Percentiles rank a stretch among this genome's conserved stretches.
These are phyloP conservation scores for Erannis defoliaria DNA, from an alignment of 2,888 invertebrate species.

Conservation along the genomic window DNA sequence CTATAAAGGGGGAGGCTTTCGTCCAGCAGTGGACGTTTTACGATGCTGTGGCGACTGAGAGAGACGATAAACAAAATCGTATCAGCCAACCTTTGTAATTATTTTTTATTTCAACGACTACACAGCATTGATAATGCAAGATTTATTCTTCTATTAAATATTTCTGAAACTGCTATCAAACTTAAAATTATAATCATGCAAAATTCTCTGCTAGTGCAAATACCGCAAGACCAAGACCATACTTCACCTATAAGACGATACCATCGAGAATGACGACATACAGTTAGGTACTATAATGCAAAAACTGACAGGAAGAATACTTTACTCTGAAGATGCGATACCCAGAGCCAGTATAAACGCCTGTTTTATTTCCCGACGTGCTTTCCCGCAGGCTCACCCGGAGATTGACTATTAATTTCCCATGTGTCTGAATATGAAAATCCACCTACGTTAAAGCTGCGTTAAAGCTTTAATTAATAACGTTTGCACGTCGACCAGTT, in stretches of 20 bases:
- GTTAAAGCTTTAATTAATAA: slow-evolving; percentile 65
- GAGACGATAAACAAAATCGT: too few relatives aligned
- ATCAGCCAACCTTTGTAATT: too few relatives aligned
- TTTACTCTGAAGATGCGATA: slow-evolving; percentile 29
- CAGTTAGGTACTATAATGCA: slow-evolving; percentile 16
- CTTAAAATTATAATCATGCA: too few relatives aligned
- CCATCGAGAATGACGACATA: slow-evolving; percentile 15
- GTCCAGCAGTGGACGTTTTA: too few relatives aligned
- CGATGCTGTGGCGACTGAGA: too few relatives aligned
- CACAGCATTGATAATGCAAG: too few relatives aligned
- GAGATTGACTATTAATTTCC: slow-evolving; percentile 55
- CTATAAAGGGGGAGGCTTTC: too few relatives aligned
- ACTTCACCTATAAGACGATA: slow-evolving; percentile 16
- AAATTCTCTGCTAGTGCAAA: background rate
- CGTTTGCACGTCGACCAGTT: slow-evolving; percentile 64
- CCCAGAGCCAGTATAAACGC: slow-evolving; percentile 12
- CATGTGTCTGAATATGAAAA: slow-evolving; percentile 56
- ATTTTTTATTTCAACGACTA: too few relatives aligned
- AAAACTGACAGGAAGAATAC: slow-evolving; percentile 24
- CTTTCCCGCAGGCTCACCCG: slow-evolving; percentile 37
- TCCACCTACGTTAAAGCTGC: slow-evolving; percentile 50
- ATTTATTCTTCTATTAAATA: background rate
- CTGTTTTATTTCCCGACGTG: slow-evolving; percentile 19
- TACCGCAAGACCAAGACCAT: slow-evolving; percentile 14
- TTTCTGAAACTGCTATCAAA: background rate